Percentiles rank a stretch among this genome's conserved stretches.
Evolutionary conservation across 2,797 vertebrate genomes (phyloP).

Genomic region (Hirundo rustica): DNA sequence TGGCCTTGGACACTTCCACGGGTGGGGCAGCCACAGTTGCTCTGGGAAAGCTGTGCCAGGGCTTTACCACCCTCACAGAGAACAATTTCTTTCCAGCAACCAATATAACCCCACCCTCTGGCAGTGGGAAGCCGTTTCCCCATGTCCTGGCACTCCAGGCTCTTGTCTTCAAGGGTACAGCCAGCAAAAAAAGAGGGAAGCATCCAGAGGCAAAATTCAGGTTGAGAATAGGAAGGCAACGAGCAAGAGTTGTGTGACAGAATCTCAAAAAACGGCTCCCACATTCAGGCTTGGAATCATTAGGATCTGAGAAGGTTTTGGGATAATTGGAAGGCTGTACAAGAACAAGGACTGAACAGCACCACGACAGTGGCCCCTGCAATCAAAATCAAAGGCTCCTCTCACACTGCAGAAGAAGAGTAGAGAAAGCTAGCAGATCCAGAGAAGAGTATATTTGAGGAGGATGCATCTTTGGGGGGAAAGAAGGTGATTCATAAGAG

Average conservation of each 20-base stretch:
- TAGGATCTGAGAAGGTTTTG: not conserved
- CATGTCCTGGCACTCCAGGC: not conserved
- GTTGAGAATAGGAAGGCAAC: not conserved
- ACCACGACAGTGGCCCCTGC: rapidly evolving
- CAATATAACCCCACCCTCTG: too few relatives aligned
- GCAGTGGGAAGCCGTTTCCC: not conserved
- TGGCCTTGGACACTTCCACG: not conserved
- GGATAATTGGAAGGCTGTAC: not conserved
- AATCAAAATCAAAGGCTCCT: not conserved
- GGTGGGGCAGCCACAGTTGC: not conserved
- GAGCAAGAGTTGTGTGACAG: not conserved
- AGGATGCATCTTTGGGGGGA: not conserved
- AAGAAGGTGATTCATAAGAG: not conserved
- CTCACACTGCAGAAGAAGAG: not conserved
- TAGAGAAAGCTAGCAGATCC: not conserved
- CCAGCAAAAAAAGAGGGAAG: not conserved
- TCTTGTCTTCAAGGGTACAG: not conserved
- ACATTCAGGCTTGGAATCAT: not conserved
- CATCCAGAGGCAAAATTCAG: not conserved
- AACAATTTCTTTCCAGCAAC: not conserved
- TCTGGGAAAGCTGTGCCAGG: not conserved
- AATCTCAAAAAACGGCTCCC: not conserved
- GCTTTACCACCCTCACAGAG: rapidly evolving
- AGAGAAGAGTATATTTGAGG: not conserved
- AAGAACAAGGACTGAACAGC: not conserved